A percentile compares a stretch with the other conserved stretches of the same genome.
Evolutionary conservation across 92 coral and sea anemone species (phyloP).

Genomic region (Pocillopora meandrina): DNA sequence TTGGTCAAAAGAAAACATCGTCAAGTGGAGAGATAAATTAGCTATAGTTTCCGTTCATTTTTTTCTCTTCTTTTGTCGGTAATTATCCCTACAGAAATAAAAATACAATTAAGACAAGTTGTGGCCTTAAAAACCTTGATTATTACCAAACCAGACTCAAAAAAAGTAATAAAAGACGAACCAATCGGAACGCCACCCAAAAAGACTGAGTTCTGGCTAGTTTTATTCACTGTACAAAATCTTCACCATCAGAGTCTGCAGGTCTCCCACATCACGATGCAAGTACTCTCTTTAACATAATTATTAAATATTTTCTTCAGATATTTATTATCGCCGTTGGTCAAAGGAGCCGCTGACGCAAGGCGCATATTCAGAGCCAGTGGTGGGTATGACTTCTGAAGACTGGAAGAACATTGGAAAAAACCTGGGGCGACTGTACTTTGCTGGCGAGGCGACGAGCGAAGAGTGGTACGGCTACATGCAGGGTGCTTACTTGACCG

Average conservation of each 20-base stretch:
- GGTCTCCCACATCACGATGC: background rate
- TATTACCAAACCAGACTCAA: too few species aligned
- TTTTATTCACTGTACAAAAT: too few species aligned
- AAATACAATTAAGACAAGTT: too few species aligned
- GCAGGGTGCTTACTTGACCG: constrained; percentile 76
- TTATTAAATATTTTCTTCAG: background rate
- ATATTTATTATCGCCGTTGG: constrained; percentile 46
- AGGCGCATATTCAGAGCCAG: constrained; percentile 70
- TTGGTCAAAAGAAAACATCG: too few species aligned
- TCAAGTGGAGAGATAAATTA: too few species aligned
- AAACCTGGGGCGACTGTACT: constrained; percentile 54
- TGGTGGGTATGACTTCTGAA: constrained; percentile 40
- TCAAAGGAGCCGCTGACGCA: constrained; percentile 56
- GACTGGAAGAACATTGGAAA: constrained; percentile 42
- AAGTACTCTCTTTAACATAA: background rate
- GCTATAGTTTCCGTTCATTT: too few species aligned
- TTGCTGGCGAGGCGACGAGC: constrained; percentile 77
- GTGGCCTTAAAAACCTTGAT: too few species aligned
- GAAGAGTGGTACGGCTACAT: constrained; percentile 68
- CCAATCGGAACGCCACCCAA: too few species aligned
- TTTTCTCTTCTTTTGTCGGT: too few species aligned
- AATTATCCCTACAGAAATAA: background rate
- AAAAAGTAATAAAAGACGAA: too few species aligned
- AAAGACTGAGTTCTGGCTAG: too few species aligned
- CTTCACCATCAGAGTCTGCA: too few species aligned